Base-by-base conservation (phyloP, 1,140 invertebrate species). In the Cherax quadricarinatus region DNA sequence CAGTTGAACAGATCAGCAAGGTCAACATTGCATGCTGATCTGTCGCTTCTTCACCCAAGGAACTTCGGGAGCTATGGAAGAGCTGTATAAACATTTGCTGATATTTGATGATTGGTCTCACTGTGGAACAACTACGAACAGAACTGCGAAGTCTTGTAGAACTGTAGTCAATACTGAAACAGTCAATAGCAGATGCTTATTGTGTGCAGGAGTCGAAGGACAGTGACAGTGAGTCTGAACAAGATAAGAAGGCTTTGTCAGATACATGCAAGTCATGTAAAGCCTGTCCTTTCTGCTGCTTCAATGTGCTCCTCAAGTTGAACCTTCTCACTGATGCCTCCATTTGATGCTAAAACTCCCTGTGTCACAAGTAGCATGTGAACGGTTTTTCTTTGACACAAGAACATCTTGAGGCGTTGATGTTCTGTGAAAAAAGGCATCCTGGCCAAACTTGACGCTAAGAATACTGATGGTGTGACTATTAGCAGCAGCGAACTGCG, bases 1-100 rank as follows among this genome's bases (percentile, higher is more conserved):
- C 83, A 41, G 24, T 60, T 85, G 14, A n/a, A 85, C n/a, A 62
- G 83, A 83, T 83, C 14, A 83, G n/a, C n/a, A n/a, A n/a, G n/a
- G n/a, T 83, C 81, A 83, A 53, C 81, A 83, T 83, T 83, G 30
- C 51, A 83, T 53, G 51, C 81, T 48, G 81, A 83, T 83, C 81
- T 83, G 81, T 83, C 81, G 51, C 51, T 83, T 83, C 81, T 83
- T 49, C 81, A 53, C 81, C 81, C 81, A 83, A 83, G 41, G 14
- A 83, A 83, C 81, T 83, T 41, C 51, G 24, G 81, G 78, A 80
- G 30, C 78, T 14, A 80, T 80, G 30, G 51, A 83, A 83, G 81
- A 83, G 24, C 10, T 83, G 51, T 48, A 49, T 49, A 53, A 83
- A 41, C 81, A 83, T 83, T 49, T 83, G 18, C 81, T 48, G 81